Evolutionary conservation across 1,140 invertebrate genomes (phyloP), one percentile per base, ranked within the genome.

Genomic region (Paramacrobiotus metropolitanus): DNA sequence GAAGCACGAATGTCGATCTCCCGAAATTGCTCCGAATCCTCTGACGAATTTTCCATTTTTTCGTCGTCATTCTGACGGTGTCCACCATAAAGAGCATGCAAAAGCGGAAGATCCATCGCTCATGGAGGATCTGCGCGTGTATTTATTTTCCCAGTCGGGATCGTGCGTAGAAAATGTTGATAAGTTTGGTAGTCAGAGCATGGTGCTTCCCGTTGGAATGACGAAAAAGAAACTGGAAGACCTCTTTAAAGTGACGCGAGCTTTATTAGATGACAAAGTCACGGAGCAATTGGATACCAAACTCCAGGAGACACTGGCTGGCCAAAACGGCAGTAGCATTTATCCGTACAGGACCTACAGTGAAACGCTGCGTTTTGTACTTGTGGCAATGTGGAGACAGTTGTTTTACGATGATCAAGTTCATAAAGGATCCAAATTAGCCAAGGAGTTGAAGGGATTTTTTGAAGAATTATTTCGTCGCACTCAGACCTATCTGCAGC

Each of bases 271-370:
- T 55, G 30, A 29, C 21, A 61, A 29, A n/a, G 4, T n/a, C 3
- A 21, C 21, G 31, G 24, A 61, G 28, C 34, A n/a, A 29, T n/a
- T 59, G 28, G 48, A 29, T 55, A 1, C 21, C 18, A 59, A 59
- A n/a, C 21, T 21, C 28, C 48, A 45, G 18, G 48, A 55, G 60
- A 62, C 60, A 60, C 31, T 66, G 59, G 69, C 68, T 24, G 31
- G 66, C 62, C 64, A 66, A 60, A 77, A 77, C 60, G 75, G 75
- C 68, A 77, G 84, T 31, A 76, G 81, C 70, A 80, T 83, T 61
- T 88, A 86, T 66, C 84, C 85, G 1, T 94, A 92, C 71, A 83
- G 85, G 68, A 87, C 85, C 1, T 90, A 93, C 69, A 94, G 87
- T 64, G 93, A 98, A 75, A 89, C 86, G 0, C 76, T 97, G 45